phyloP scores from a whole-genome alignment of 2,797 vertebrate species.

The Neostethus bicornis region DNA sequence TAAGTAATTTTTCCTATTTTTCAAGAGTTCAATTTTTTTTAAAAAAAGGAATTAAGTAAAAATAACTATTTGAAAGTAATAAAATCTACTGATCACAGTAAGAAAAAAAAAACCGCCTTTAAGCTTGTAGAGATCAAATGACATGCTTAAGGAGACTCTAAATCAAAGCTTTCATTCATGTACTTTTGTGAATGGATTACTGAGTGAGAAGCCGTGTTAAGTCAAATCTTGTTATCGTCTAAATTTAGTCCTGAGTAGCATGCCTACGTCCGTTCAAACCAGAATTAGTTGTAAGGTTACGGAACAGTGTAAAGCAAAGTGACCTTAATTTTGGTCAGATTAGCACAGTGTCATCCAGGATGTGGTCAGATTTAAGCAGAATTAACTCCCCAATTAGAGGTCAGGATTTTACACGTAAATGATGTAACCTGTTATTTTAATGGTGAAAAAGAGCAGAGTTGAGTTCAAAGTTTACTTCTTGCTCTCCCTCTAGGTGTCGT shows the following conservation, averaged over 20 bases:
- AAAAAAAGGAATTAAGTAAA: no score
- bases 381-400: no score
- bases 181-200: slow-evolving; percentile 36
- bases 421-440: no score
- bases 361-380: slow-evolving; percentile 2
- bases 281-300: slow-evolving; percentile 42
- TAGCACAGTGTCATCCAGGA: slow-evolving; percentile 24
- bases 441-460: neutral
- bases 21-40: no score
- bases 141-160: neutral
- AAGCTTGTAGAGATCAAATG: neutral
- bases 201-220: slow-evolving; percentile 23
- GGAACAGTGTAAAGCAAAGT: slow-evolving; percentile 27
- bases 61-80: neutral
- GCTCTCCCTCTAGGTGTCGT: slow-evolving; percentile 75
- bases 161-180: slow-evolving; percentile 1
- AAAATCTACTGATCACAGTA: neutral
- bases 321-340: slow-evolving; percentile 38
- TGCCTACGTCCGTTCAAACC: slow-evolving; percentile 22
- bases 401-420: no score
- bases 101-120: neutral
- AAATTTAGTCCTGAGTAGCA: slow-evolving; percentile 30
- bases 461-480: neutral
- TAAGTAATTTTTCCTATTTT: slow-evolving; percentile 59
- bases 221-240: slow-evolving; percentile 53